Conservation (phyloP, 2,113 vertebrate genomes). For the Calonectris borealis region DNA sequence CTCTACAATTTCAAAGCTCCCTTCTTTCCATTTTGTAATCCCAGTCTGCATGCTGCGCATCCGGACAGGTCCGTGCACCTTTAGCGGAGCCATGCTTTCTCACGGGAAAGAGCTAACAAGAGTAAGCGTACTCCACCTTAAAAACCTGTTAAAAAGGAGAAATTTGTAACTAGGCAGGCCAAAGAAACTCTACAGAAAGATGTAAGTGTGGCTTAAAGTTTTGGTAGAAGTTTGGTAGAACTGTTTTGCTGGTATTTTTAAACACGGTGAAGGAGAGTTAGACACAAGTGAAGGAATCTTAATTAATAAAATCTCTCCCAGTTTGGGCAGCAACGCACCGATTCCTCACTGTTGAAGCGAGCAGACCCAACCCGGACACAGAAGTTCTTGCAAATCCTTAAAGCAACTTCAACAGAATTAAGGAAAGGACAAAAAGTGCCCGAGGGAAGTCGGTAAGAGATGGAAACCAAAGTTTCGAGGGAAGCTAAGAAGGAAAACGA, state of each 20-base stretch:
- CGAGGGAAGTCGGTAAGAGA: background rate
- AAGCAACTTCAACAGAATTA: background rate
- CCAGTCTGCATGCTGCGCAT: conserved; percentile 86
- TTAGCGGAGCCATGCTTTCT: conserved; percentile 79
- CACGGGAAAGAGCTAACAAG: conserved; percentile 12
- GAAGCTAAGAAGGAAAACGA: background rate
- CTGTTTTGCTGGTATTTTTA: accelerated
- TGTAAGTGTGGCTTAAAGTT: accelerated
- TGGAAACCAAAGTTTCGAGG: background rate
- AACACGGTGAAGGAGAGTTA: accelerated
- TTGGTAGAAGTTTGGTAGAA: accelerated
- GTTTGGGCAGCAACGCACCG: accelerated
- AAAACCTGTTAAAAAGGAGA: conserved; percentile 42
- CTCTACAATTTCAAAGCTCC: conserved; percentile 94
- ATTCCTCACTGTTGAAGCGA: background rate
- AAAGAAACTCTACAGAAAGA: background rate
- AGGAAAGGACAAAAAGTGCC: accelerated
- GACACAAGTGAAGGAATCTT: accelerated
- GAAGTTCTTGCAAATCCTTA: background rate
- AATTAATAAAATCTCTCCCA: background rate
- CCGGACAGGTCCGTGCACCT: conserved; percentile 88
- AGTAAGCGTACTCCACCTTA: conserved; percentile 1
- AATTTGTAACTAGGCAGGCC: background rate
- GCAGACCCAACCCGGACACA: too few relatives aligned
- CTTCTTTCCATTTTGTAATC: conserved; percentile 94